phyloP scores from a whole-genome alignment of 1,140 invertebrate genomes.

The Procambarus clarkii region DNA sequence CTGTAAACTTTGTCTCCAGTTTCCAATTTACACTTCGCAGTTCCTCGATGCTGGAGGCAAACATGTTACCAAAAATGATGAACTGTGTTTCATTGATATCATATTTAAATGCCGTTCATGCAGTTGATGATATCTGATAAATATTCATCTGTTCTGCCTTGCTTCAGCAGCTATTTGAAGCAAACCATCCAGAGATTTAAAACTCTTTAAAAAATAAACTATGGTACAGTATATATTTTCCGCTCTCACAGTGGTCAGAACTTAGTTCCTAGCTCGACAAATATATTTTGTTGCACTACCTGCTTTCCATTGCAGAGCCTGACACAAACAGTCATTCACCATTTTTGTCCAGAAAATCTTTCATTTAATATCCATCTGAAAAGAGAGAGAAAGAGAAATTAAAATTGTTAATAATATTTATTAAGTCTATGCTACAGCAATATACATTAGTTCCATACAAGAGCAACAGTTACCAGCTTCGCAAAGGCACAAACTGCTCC shows the following conservation, averaged over 20 bases:
- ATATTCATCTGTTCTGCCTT: neutral
- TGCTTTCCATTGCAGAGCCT: neutral
- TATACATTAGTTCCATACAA: too few species aligned
- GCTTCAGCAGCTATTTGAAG: neutral
- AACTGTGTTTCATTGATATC: neutral
- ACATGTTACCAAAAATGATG: neutral
- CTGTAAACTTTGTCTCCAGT: too few species aligned
- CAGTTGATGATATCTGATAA: neutral
- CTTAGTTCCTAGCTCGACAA: neutral
- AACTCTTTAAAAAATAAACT: neutral
- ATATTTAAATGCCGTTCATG: neutral
- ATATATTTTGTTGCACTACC: neutral
- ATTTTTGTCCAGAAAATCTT: neutral
- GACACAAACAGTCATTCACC: neutral
- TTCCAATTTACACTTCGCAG: neutral
- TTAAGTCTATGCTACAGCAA: neutral
- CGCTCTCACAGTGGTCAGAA: neutral
- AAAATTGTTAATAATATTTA: neutral
- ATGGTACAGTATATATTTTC: neutral
- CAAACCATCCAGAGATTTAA: neutral
- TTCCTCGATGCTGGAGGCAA: neutral
- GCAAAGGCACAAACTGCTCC: too few species aligned
- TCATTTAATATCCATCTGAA: constrained; percentile 1
- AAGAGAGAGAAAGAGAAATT: neutral
- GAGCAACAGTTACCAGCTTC: too few species aligned